These are phyloP conservation scores for Psittacula derbiana DNA, from an alignment of 2,797 vertebrate species.

Conservation along the genomic window DNA sequence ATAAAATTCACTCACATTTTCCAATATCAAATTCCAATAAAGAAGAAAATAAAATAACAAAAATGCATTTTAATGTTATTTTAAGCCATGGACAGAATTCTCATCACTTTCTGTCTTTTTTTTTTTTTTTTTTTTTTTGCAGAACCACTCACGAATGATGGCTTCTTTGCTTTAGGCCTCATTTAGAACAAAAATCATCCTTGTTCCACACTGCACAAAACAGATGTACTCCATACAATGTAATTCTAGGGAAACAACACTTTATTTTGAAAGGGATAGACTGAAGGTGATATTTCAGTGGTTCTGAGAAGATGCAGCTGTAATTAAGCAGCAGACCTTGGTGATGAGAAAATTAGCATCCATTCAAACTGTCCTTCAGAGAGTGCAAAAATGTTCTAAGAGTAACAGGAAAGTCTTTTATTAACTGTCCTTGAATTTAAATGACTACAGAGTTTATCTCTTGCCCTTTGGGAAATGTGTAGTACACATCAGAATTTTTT, in stretches of 20 bases:
- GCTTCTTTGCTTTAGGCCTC: background rate
- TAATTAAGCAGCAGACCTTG: background rate
- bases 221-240: background rate
- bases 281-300: background rate
- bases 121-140: background rate
- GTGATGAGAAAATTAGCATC: background rate
- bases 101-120: background rate
- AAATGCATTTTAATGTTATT: background rate
- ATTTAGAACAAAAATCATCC: rapidly evolving
- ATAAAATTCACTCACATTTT: background rate
- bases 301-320: background rate
- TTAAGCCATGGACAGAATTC: background rate
- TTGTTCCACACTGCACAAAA: background rate
- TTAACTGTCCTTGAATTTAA: background rate
- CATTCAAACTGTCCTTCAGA: background rate
- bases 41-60: background rate
- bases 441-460: background rate
- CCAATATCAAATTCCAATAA: background rate
- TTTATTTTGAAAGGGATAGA: background rate
- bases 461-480: background rate
- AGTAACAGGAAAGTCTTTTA: background rate
- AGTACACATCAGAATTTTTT: background rate
- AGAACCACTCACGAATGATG: background rate
- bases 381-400: background rate
- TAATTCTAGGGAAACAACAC: background rate